Base-by-base conservation (phyloP, 2,888 invertebrate genomes). In the Zygaena filipendulae region DNA sequence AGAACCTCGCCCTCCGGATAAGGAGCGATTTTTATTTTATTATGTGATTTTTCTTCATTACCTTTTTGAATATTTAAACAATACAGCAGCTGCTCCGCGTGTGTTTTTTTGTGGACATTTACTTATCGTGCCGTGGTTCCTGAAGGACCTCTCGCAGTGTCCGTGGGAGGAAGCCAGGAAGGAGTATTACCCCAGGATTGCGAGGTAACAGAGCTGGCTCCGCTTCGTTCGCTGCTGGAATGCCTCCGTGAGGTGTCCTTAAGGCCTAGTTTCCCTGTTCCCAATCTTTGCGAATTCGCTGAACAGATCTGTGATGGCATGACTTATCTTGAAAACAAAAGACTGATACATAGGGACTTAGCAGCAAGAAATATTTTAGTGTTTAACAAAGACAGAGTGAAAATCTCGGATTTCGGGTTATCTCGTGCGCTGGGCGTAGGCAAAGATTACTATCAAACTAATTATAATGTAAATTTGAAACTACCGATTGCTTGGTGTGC, bases 401-500 rank as follows among this genome's bases (percentile, higher is more conserved):
- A 99, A 82, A 97, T 99, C 39, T 97, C 97, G 1, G 98, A 99
- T 61, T 97, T 99, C 69, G 98, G 98, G 3, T 69, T 99, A 28
- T 97, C 97, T 1, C 84, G 97, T 29, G 97, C 97, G 0, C 74
- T 99, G 29, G 97, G 98, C 2, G 95, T 95, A 25, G 98, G 97
- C 13, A 98, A 98, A 67, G 97, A 99, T 66, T 99, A 99, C 62
- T 99, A 99, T 60, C 96, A 97, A 66, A 97, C 96, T 3, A 97
- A 98, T 77, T 97, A 97, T 62, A 96, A 95, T 61, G 95, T 97
- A 19, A 96, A 96, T 77, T 84, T 98, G 35, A 97, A 97, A 70
- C 79, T 99, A 32, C 98, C 98, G 1, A 97, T 98, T 40, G 98
- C 98, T 3, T 98, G 98, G 98, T 97, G 97, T 80, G 97, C 98